phyloP scores from a whole-genome alignment of 2,888 invertebrate genomes.

The Apotomis capreana region DNA sequence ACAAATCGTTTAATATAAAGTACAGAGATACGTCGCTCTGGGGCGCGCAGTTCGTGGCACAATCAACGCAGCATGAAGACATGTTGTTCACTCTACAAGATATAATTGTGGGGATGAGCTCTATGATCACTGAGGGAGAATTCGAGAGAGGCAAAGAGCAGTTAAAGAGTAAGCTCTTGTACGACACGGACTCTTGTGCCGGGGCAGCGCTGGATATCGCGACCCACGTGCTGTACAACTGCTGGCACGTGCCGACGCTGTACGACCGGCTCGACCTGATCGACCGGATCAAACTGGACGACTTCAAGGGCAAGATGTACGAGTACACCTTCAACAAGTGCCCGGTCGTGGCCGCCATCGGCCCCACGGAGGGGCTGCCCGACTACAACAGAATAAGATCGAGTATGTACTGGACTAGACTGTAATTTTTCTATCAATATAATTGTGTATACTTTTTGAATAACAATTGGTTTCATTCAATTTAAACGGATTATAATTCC shows the following conservation, averaged over 20 bases:
- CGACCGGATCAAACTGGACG: slow-evolving; percentile 88
- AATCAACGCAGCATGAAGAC: slow-evolving; percentile 86
- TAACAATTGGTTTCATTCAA: too few relatives aligned
- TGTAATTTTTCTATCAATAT: slow-evolving; percentile 46
- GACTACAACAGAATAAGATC: slow-evolving; percentile 91
- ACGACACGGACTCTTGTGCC: slow-evolving; percentile 93
- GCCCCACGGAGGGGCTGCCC: slow-evolving; percentile 91
- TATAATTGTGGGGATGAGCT: slow-evolving; percentile 94
- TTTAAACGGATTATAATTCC: too few relatives aligned
- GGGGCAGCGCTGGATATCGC: slow-evolving; percentile 98
- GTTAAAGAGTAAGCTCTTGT: slow-evolving; percentile 93
- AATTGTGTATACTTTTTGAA: not conserved
- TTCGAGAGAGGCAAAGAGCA: slow-evolving; percentile 95
- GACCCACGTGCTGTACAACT: slow-evolving; percentile 94
- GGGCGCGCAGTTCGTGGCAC: slow-evolving; percentile 93
- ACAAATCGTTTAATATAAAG: slow-evolving; percentile 97
- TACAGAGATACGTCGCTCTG: slow-evolving; percentile 99
- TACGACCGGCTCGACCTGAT: slow-evolving; percentile 93
- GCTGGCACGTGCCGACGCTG: slow-evolving; percentile 91
- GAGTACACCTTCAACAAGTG: slow-evolving; percentile 95
- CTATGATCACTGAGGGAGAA: slow-evolving; percentile 91
- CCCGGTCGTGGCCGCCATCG: slow-evolving; percentile 95
- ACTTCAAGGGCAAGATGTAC: slow-evolving; percentile 89
- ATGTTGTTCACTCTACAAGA: slow-evolving; percentile 88
- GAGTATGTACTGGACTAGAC: slow-evolving; percentile 91